phyloP scores from a whole-genome alignment of 2,797 vertebrate genomes.

The Anniella stebbinsi region DNA sequence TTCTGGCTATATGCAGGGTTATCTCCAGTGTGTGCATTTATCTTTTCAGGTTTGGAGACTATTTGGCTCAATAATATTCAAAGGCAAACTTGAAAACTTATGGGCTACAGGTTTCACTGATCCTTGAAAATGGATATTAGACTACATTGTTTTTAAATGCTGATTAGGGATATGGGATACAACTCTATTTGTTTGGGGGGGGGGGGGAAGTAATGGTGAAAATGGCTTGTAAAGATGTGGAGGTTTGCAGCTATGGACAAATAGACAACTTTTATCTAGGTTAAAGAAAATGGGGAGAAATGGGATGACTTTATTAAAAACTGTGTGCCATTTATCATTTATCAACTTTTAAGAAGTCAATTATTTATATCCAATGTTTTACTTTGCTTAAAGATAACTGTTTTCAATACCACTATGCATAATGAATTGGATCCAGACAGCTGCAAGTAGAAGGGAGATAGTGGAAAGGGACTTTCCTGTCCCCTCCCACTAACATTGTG shows the following conservation, averaged over 20 bases:
- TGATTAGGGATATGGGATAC: neutral
- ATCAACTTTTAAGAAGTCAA: neutral
- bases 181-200: neutral
- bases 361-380: neutral
- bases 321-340: neutral
- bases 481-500: neutral
- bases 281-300: neutral
- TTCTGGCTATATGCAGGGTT: neutral
- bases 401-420: neutral
- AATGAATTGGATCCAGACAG: neutral
- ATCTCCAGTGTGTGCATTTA: neutral
- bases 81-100: neutral
- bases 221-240: neutral
- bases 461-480: neutral
- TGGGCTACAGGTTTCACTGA: neutral
- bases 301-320: neutral
- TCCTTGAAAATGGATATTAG: neutral
- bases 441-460: neutral
- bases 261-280: neutral
- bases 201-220: neutral
- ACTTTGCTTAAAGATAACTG: neutral
- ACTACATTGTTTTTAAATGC: neutral
- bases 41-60: neutral
- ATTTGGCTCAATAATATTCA: neutral
- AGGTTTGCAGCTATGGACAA: neutral